phyloP scores from a whole-genome alignment of 1,140 invertebrate genomes.

The Ephestia elutella region DNA sequence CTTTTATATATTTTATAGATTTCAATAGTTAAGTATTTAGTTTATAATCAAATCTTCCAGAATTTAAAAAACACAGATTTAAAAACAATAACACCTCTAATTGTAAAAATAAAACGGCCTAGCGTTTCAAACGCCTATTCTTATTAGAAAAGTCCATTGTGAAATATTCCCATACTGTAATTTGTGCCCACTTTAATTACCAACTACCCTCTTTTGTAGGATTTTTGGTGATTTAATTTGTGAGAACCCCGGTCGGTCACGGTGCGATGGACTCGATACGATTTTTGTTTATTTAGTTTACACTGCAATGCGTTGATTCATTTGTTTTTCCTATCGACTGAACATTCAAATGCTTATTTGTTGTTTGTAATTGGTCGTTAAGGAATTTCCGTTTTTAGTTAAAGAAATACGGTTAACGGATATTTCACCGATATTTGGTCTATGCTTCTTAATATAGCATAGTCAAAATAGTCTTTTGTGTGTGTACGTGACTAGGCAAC shows the following conservation, averaged over 20 bases:
- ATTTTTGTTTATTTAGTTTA: constrained; percentile 38
- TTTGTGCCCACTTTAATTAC: constrained; percentile 50
- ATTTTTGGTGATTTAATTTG: constrained; percentile 45
- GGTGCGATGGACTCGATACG: constrained; percentile 25
- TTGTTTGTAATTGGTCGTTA: not conserved
- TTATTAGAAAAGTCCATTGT: constrained; percentile 1
- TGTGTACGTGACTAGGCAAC: too few relatives aligned
- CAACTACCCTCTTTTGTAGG: constrained; percentile 29
- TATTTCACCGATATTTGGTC: not conserved
- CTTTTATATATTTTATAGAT: too few relatives aligned
- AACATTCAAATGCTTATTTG: constrained; percentile 3
- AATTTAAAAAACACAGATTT: too few relatives aligned
- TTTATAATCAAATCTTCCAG: too few relatives aligned
- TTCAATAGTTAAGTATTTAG: too few relatives aligned
- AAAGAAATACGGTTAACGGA: not conserved
- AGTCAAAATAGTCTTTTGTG: too few relatives aligned
- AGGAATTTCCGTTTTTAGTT: not conserved
- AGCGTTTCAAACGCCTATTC: not conserved
- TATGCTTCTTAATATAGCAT: too few relatives aligned
- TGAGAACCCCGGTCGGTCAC: constrained; percentile 45
- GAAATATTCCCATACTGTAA: constrained; percentile 37
- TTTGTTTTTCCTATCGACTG: constrained; percentile 4
- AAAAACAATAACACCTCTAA: too few relatives aligned
- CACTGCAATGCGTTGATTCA: constrained; percentile 7
- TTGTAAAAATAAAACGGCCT: too few relatives aligned